Conservation (phyloP, 2,888 invertebrate species). For the Trissolcus japonicus region DNA sequence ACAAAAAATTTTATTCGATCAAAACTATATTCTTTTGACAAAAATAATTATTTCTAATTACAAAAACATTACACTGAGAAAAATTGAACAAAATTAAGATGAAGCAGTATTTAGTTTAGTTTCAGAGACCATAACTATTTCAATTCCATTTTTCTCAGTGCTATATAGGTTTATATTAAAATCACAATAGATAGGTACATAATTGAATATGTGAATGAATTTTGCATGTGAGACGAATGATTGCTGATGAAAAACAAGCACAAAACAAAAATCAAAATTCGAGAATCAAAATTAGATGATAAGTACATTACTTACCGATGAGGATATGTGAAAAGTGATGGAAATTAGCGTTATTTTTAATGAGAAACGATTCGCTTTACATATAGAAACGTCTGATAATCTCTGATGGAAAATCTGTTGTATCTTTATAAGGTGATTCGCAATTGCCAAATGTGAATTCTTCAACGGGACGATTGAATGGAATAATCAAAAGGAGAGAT, state of each 20-base stretch:
- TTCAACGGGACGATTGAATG: conserved; percentile 28
- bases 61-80: too few relatives aligned
- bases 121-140: too few relatives aligned
- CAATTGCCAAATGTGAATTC: conserved; percentile 42
- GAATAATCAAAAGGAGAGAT: conserved; percentile 32
- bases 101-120: too few relatives aligned
- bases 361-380: conserved; percentile 31
- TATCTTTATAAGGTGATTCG: conserved; percentile 50
- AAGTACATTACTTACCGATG: conserved; percentile 57
- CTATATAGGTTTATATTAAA: too few relatives aligned
- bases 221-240: conserved; percentile 32
- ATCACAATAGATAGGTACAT: conserved; percentile 4
- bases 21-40: too few relatives aligned
- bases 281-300: conserved; percentile 72
- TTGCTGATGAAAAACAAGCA: conserved; percentile 21
- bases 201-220: conserved; percentile 33
- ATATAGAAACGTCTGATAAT: conserved; percentile 44
- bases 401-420: conserved; percentile 42
- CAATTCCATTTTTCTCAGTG: too few relatives aligned
- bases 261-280: conserved; percentile 67
- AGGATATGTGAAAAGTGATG: conserved; percentile 64
- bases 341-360: conserved; percentile 60
- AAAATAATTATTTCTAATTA: too few relatives aligned
- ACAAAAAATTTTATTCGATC: too few relatives aligned
- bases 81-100: too few relatives aligned